Conservation (phyloP, 2,888 invertebrate species). For the Pharmacophagus antenor region DNA sequence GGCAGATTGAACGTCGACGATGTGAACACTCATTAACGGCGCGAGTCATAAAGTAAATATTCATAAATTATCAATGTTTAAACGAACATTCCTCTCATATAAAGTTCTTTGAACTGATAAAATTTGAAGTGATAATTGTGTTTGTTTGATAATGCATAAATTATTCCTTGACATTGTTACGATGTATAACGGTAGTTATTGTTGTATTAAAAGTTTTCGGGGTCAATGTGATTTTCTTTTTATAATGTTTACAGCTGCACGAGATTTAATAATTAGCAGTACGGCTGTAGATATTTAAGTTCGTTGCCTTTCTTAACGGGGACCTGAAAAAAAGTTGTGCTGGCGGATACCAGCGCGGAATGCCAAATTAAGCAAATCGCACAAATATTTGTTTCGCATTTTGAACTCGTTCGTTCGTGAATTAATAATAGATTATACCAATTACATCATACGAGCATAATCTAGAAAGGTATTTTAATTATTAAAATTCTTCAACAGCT, state of each 20-base stretch:
- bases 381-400: too few species aligned
- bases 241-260: background rate
- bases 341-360: too few species aligned
- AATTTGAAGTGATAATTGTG: background rate
- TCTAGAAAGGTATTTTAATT: background rate
- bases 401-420: too few species aligned
- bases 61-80: background rate
- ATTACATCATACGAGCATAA: background rate
- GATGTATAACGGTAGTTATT: background rate
- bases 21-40: background rate
- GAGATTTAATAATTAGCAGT: too few species aligned
- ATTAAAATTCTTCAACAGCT: background rate
- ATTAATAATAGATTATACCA: too few species aligned
- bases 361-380: too few species aligned
- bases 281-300: too few species aligned
- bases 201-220: background rate
- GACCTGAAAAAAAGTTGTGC: too few species aligned
- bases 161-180: conserved; percentile 6
- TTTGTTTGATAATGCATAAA: conserved; percentile 20
- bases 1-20: too few species aligned
- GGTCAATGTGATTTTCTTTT: background rate
- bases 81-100: background rate
- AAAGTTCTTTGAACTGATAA: conserved; percentile 28
- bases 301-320: too few species aligned
- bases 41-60: background rate